Evolutionary conservation across 53 echinoderm and acorn worm species (phyloP), one percentile per base, ranked within the genome.

Genomic region (Paracentrotus lividus): DNA sequence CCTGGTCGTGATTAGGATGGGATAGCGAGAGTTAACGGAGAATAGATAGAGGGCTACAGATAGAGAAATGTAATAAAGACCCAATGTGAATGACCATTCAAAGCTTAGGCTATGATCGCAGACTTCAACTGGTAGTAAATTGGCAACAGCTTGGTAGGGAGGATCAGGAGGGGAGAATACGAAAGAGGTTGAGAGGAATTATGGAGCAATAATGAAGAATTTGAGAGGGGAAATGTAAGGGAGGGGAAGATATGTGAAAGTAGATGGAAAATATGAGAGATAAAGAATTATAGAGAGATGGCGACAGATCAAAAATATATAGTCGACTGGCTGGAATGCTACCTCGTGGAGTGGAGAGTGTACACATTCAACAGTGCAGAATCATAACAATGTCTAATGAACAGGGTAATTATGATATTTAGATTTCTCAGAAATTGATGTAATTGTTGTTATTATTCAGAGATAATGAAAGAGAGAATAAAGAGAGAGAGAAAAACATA

Each of bases 11-110:
- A 81, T 81, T 81, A 81, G 81, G 47, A 4, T 81, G 10, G 44
- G 81, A 81, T 81, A 81, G 81, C 10, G 45, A 81, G 81, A 81
- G 81, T 81, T 81, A 81, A 21, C 42, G 44, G n/a, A 12, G 81
- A 47, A 81, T 45, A 26, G 81, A 81, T 24, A 44, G 81, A 81
- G 81, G 27, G 3, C 13, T 5, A 36, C 21, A 44, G 77, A 29
- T 18, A 42, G 20, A 77, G 43, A 47, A 47, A 81, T 45, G 81
- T 45, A 81, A 47, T 47, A 81, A 81, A 47, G 81, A 81, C 45
- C n/a, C 77, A 81, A 45, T 81, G 44, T 27, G 47, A 81, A 81
- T 81, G 81, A 81, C 81, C 45, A 81, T 26, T 45, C 24, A 24
- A 47, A 24, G 47, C 27, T 0, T 47, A 81, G 47, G 44, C 81